Conservation (phyloP, 2,797 vertebrate genomes). For the Chelonia mydas region DNA sequence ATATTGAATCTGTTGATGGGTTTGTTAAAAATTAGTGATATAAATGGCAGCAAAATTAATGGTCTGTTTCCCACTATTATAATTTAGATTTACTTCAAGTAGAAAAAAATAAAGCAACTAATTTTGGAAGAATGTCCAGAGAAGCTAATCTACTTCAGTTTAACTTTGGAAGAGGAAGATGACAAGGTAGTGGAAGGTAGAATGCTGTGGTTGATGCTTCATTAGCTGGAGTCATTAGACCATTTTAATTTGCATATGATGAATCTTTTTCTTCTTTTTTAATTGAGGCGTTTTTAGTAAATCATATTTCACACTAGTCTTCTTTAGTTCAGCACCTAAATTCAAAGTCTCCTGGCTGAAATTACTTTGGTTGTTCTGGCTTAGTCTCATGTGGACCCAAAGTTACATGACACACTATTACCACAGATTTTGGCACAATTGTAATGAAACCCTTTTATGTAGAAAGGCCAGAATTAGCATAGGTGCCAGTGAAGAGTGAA, state of each 20-base stretch:
- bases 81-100: neutral
- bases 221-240: conserved; percentile 17
- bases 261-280: conserved; percentile 10
- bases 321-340: conserved; percentile 13
- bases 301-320: conserved; percentile 46
- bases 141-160: neutral
- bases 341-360: conserved; percentile 4
- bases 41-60: neutral
- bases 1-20: neutral
- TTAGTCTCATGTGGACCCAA: conserved; percentile 8
- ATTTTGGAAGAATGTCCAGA: conserved; percentile 17
- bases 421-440: conserved; percentile 28
- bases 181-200: neutral
- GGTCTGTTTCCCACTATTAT: neutral
- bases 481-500: conserved; percentile 25
- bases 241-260: conserved; percentile 27
- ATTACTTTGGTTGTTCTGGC: conserved; percentile 26
- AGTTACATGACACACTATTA: conserved; percentile 12
- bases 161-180: conserved; percentile 38
- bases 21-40: neutral
- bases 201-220: conserved; percentile 15
- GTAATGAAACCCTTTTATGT: conserved; percentile 1
- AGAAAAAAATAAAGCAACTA: neutral
- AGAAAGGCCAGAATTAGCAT: conserved; percentile 57
- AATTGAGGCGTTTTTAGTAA: conserved; percentile 36